Evolutionary conservation across 2,888 invertebrate genomes (phyloP).

Genomic region (Buathra laborator): DNA sequence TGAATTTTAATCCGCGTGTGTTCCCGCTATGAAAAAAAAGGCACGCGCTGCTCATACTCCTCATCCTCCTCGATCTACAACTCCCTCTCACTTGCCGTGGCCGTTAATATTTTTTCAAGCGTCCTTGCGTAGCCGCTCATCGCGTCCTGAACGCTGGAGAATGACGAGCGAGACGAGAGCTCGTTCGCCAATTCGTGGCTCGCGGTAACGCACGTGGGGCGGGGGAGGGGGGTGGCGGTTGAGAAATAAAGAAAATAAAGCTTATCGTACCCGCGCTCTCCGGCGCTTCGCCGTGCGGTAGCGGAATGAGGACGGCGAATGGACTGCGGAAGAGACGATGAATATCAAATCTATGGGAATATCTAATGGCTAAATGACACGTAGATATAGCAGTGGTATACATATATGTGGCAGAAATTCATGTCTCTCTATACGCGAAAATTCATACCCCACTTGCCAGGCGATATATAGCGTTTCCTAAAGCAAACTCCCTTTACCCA

Average conservation of each 20-base stretch:
- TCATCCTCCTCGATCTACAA: constrained; percentile 42
- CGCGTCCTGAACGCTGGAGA: constrained; percentile 32
- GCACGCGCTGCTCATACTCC: background rate
- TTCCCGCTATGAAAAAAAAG: constrained; percentile 66
- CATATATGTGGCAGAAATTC: background rate
- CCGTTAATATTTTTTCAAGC: constrained; percentile 73
- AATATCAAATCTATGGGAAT: constrained; percentile 60
- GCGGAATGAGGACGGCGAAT: background rate
- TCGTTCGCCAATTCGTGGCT: constrained; percentile 47
- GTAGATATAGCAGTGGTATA: background rate
- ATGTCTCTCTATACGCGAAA: constrained; percentile 2
- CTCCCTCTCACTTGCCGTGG: constrained; percentile 8
- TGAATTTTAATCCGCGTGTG: constrained; percentile 78
- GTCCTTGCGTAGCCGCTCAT: constrained; percentile 40
- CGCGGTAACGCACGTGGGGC: constrained; percentile 45
- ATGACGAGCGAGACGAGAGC: background rate
- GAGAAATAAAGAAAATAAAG: constrained; percentile 78
- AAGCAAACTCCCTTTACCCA: constrained; percentile 20
- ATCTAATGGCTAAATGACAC: constrained; percentile 59
- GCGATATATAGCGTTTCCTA: constrained; percentile 42
- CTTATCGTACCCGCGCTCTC: constrained; percentile 66
- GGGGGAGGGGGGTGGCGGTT: constrained; percentile 6
- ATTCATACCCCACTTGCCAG: background rate
- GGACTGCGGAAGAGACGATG: constrained; percentile 31
- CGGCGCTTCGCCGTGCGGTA: no score